Conservation (phyloP, 2,888 invertebrate species). For the Danaus chrysippus region DNA sequence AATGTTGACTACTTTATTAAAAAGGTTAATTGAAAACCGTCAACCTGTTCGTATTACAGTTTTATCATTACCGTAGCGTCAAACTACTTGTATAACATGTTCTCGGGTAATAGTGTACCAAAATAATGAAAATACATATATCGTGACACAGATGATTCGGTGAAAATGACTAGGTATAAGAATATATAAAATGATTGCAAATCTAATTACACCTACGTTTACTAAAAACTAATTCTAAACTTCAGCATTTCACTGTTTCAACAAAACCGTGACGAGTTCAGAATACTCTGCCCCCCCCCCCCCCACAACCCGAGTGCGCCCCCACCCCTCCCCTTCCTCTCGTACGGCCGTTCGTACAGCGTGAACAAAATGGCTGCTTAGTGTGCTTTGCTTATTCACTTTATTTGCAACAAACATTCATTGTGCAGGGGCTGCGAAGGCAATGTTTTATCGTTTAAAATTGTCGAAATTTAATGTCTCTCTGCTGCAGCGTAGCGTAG, state of each 20-base stretch:
- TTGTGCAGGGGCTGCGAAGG: slow-evolving; percentile 31
- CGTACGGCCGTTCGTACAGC: slow-evolving; percentile 29
- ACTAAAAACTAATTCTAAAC: slow-evolving; percentile 20
- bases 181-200: not conserved
- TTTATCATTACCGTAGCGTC: not conserved
- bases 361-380: slow-evolving; percentile 40
- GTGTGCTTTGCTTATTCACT: slow-evolving; percentile 38
- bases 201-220: not conserved
- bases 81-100: not conserved
- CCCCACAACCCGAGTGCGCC: not conserved
- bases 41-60: not conserved
- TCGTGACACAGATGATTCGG: too few species aligned
- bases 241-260: slow-evolving; percentile 28
- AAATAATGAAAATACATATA: too few species aligned
- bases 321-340: not conserved
- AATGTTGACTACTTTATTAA: slow-evolving; percentile 27
- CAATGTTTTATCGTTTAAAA: slow-evolving; percentile 31
- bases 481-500: slow-evolving; percentile 9
- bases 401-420: slow-evolving; percentile 39
- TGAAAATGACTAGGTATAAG: too few species aligned
- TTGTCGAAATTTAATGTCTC: slow-evolving; percentile 30
- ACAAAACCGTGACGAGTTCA: slow-evolving; percentile 27
- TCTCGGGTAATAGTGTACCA: too few species aligned
- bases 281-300: slow-evolving; percentile 23
- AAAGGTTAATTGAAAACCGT: slow-evolving; percentile 10